Conservation (phyloP, 2,113 vertebrate species). For the Lagopus muta region DNA sequence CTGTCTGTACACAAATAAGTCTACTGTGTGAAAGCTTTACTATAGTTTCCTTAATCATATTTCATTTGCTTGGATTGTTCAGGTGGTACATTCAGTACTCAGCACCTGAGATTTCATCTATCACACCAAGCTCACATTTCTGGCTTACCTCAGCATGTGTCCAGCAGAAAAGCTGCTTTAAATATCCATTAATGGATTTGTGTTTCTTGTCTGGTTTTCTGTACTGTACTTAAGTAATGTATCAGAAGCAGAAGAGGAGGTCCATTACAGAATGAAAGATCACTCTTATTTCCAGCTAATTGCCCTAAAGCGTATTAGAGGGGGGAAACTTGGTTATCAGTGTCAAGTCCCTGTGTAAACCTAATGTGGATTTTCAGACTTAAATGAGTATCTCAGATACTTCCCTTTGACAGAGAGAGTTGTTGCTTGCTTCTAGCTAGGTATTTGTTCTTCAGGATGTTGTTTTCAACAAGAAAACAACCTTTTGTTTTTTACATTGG, state of each 20-base stretch:
- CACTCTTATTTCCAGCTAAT: neutral
- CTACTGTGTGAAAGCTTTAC: neutral
- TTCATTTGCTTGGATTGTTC: neutral
- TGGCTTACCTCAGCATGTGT: neutral
- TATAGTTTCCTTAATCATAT: neutral
- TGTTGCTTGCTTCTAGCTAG: neutral
- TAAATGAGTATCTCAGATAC: neutral
- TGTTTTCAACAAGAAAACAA: neutral
- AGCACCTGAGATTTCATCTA: neutral
- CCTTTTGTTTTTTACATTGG: neutral
- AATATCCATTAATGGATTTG: neutral
- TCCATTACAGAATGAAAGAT: neutral
- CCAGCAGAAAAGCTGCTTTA: neutral
- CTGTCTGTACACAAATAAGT: neutral
- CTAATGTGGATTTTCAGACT: neutral
- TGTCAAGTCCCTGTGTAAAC: neutral
- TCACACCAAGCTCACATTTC: neutral
- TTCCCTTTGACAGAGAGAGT: neutral
- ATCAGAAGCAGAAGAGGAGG: neutral
- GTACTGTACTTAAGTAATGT: neutral
- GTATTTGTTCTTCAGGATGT: neutral
- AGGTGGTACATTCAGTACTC: neutral
- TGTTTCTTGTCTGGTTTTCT: neutral
- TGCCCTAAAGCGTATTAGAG: neutral
- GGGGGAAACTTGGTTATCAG: neutral